Base-by-base conservation (phyloP, 2,888 invertebrate species). In the Glaucopsyche alexis region DNA sequence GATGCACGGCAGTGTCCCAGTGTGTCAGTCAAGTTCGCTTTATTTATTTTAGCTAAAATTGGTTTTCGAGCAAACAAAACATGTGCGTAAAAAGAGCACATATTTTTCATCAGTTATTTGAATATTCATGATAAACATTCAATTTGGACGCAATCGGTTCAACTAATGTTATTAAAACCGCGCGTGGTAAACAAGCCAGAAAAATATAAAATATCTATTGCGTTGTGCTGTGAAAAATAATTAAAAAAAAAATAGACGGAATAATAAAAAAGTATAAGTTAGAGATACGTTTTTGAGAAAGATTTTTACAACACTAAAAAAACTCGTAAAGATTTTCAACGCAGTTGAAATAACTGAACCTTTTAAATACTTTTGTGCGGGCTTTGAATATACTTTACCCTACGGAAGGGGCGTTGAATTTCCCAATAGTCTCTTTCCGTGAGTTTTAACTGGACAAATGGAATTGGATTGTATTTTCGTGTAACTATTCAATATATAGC, bases 51-150 rank as follows among this genome's bases (percentile, higher is more conserved):
- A 14, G 11, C 60, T 38, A 38, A 38, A 60, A 60, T 60, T 60
- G 60, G 29, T 60, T 60, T 60, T 11, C 29, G 29, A 14, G 60
- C 29, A 60, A 60, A 60, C 60, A 60, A 29, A 66, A 42, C 60
- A 40, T 9, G 7, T 8, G 40, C 11, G n/a, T n/a, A 42, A 66
- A 66, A 66, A 66, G 66, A 42, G 42, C 66, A 66, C 66, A 66
- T 66, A 66, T 66, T 66, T 66, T 66, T 42, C 66, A 66, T 66
- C 42, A 42, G n/a, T 66, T 67, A 19, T 67, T 69, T 69, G 47
- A 69, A 69, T 69, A 69, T 69, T 69, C 69, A 69, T 69, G 49
- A 69, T 11, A 47, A 69, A 49, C 69, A 69, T 69, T 69, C 47
- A 69, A 69, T 69, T 69, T 69, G 45, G n/a, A 29, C 47, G 29